Conservation (phyloP, 2,888 invertebrate species). For the Lepeophtheirus nordmannii region DNA sequence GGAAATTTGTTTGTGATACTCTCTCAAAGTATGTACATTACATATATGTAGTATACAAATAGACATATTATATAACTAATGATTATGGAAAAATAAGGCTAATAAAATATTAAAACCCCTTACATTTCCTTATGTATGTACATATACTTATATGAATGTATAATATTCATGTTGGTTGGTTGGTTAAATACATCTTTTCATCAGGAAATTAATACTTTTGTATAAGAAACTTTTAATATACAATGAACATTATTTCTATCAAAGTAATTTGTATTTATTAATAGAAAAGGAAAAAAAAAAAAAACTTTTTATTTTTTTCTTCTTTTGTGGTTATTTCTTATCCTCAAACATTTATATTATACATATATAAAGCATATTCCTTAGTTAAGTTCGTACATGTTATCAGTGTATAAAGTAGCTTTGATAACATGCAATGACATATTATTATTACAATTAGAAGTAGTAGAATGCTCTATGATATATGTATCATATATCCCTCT, state of each 20-base stretch:
- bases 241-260: not conserved
- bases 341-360: not conserved
- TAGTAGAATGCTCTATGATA: too few species aligned
- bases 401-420: too few species aligned
- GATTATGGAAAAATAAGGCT: not conserved
- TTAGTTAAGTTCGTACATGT: not conserved
- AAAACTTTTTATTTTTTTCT: not conserved
- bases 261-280: constrained; percentile 3
- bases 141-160: not conserved
- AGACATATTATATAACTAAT: not conserved
- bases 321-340: not conserved
- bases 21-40: not conserved
- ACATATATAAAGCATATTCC: not conserved
- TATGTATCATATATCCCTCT: too few species aligned
- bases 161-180: not conserved
- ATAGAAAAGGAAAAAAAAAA: not conserved
- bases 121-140: not conserved
- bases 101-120: not conserved
- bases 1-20: constrained; percentile 1
- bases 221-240: not conserved
- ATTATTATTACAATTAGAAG: too few species aligned
- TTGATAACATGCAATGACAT: too few species aligned
- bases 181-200: not conserved
- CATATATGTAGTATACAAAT: not conserved
- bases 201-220: not conserved